Base-by-base conservation (phyloP, 2,797 vertebrate species). In the Oreortyx pictus region DNA sequence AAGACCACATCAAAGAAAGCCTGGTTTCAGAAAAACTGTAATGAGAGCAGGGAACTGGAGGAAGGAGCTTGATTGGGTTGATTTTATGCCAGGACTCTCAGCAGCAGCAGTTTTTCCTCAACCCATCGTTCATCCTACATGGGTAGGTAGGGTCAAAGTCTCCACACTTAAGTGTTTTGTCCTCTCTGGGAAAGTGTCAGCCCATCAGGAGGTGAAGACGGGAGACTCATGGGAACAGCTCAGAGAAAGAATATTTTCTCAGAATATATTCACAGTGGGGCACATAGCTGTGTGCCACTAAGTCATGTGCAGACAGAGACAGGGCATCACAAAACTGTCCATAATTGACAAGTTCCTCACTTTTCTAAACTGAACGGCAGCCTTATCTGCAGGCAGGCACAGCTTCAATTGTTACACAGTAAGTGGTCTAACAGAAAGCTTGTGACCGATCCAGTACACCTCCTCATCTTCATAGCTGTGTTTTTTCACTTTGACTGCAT, bases 221-320 rank as follows among this genome's bases (percentile, higher is more conserved):
- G 47, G 11, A 87, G 27, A 44, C 31, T 61, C 25, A 56, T 24
- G 14, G 8, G 18, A 71, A 46, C 18, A 73, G 23, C 19, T 87
- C 18, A 49, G 23, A 37, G 35, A 24, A 14, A 16, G 25, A 37
- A 25, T 14, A n/a, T 24, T 56, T 62, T 73, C n/a, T 25, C 20
- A 67, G 35, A 35, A 25, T 8, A 54, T n/a, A 39, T 44, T 61
- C 31, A n/a, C 7, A 22, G 17, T 6, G 23, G 7, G 27, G 27
- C 14, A 61, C 4, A 44, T 5, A 44, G 47, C 11, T 67, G 35
- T 0, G 0, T 0, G 3, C 9, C 1, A 0, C 24, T 22, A 33
- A 31, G 20, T 46, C 37, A 25, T 39, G 10, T 41, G 29, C 12
- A 46, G 62, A 59, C 12, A 46, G 62, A 59, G 29, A 83, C 13